Evolutionary conservation across 1,140 invertebrate genomes (phyloP).

Genomic region (Hormaphis cornu): DNA sequence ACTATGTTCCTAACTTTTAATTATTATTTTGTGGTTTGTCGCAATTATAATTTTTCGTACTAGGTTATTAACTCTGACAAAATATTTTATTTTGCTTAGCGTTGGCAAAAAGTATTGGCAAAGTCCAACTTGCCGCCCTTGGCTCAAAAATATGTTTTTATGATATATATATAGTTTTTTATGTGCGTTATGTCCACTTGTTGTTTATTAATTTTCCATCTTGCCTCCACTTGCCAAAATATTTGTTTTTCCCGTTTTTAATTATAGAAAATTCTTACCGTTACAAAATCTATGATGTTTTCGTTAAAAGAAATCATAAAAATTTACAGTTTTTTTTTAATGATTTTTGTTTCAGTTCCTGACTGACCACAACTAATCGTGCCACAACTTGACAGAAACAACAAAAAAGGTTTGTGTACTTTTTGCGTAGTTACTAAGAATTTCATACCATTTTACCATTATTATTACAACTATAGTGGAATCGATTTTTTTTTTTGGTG

Average conservation of each 20-base stretch:
- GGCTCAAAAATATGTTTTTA: constrained; percentile 5
- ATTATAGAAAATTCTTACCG: constrained; percentile 2
- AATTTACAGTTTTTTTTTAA: background rate
- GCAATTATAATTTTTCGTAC: too few species aligned
- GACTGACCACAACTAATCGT: constrained; percentile 28
- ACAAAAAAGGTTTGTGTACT: constrained; percentile 3
- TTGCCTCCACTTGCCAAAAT: constrained; percentile 21
- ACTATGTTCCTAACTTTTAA: too few species aligned
- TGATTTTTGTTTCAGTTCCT: constrained; percentile 23
- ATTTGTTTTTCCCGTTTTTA: background rate
- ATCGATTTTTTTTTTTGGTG: too few species aligned
- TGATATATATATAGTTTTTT: background rate
- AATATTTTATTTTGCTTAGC: background rate
- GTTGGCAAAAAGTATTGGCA: constrained; percentile 27
- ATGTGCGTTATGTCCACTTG: background rate
- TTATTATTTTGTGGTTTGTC: too few species aligned
- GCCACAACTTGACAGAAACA: background rate
- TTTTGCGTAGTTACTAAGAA: too few species aligned
- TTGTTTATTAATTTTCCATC: constrained; percentile 10
- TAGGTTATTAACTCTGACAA: background rate
- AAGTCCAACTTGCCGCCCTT: background rate
- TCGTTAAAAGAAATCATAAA: background rate
- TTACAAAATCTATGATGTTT: constrained; percentile 4
- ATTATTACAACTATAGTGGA: too few species aligned
- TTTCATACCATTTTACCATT: too few species aligned